Evolutionary conservation across 2,113 vertebrate genomes (phyloP).

Genomic region (Corythornis cristatus): DNA sequence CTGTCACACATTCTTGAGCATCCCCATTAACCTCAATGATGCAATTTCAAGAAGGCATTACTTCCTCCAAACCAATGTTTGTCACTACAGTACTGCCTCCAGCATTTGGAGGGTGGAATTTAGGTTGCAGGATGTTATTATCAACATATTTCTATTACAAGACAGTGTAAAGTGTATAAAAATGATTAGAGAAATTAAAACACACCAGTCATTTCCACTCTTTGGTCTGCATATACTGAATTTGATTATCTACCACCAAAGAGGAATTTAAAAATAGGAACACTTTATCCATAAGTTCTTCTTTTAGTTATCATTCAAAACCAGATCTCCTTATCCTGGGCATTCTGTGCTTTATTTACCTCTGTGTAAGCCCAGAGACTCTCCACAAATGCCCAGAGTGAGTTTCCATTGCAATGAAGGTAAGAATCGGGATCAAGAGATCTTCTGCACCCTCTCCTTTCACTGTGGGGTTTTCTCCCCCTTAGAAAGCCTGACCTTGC

Average conservation of each 20-base stretch:
- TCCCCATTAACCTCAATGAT: not conserved
- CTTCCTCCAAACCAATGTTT: not conserved
- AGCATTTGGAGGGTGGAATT: not conserved
- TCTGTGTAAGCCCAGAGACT: not conserved
- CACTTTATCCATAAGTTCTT: not conserved
- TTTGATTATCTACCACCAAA: not conserved
- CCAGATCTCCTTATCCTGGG: not conserved
- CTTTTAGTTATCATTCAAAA: not conserved
- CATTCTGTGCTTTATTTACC: not conserved
- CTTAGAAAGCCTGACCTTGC: not conserved
- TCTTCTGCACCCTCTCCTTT: not conserved
- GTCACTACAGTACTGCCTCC: not conserved
- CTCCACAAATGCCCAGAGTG: not conserved
- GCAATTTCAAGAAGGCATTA: not conserved
- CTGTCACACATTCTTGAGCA: not conserved
- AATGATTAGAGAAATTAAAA: not conserved
- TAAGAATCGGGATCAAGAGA: not conserved
- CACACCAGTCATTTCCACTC: not conserved
- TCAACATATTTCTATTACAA: not conserved
- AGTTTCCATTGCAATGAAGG: not conserved
- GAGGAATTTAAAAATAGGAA: not conserved
- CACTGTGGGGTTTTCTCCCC: not conserved
- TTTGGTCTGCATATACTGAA: not conserved
- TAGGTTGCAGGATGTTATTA: not conserved
- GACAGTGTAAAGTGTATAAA: not conserved